These are phyloP conservation scores for Drosophila subpulchrella DNA, from an alignment of 1,140 invertebrate genomes.

Conservation along the genomic window DNA sequence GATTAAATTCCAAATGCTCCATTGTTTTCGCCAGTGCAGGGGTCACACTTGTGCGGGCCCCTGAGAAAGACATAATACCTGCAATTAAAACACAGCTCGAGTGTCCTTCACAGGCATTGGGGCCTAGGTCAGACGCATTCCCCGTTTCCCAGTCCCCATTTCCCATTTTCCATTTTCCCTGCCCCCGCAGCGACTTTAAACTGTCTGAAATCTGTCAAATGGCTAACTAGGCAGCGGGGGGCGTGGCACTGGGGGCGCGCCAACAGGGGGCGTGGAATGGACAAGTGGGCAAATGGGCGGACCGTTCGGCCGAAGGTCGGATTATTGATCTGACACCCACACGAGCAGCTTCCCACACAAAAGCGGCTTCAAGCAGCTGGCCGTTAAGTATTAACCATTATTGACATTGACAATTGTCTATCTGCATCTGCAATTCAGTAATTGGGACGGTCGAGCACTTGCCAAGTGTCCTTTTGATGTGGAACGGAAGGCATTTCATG, in stretches of 20 bases:
- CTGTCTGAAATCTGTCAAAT: conserved; percentile 71
- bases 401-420: conserved; percentile 80
- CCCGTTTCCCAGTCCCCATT: conserved; percentile 1
- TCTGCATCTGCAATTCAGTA: conserved; percentile 51
- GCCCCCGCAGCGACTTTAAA: conserved; percentile 55
- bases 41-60: conserved; percentile 58
- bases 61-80: conserved; percentile 79
- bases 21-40: conserved; percentile 14
- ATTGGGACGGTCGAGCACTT: conserved; percentile 44
- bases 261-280: neutral
- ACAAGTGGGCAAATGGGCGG: neutral
- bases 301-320: conserved; percentile 57
- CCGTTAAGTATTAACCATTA: conserved; percentile 75
- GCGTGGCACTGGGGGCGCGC: neutral
- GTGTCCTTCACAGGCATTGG: conserved; percentile 76
- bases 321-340: conserved; percentile 74
- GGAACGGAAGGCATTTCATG: neutral
- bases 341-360: conserved; percentile 15
- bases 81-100: conserved; percentile 80
- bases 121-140: conserved; percentile 76
- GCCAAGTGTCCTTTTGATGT: conserved; percentile 48
- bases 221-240: conserved; percentile 58
- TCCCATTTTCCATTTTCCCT: neutral
- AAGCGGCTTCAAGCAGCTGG: conserved; percentile 17
- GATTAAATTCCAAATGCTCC: neutral